A percentile compares a stretch with the other conserved stretches of the same genome.
Conservation (phyloP, 1,140 invertebrate species). For the Drosophila leontia region DNA sequence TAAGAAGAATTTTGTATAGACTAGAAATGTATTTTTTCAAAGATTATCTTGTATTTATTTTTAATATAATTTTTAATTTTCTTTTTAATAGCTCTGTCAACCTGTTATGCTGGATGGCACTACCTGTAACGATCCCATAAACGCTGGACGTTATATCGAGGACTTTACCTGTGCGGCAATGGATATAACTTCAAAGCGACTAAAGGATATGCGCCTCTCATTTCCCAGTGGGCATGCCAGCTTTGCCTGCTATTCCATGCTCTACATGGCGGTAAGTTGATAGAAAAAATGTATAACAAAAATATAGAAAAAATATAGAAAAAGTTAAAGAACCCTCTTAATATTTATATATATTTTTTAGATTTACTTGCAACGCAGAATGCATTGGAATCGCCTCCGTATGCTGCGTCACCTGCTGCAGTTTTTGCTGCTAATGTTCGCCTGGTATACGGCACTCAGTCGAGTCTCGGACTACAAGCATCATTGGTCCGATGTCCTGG, state of each 20-base stretch:
- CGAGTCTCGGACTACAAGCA: conserved; percentile 98
- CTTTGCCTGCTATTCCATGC: conserved; percentile 92
- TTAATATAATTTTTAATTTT: too few relatives aligned
- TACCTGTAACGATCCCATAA: conserved; percentile 86
- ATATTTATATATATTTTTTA: conserved; percentile 76
- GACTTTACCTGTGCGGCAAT: conserved; percentile 87
- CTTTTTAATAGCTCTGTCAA: conserved; percentile 87
- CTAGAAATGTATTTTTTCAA: too few relatives aligned
- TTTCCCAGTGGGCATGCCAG: conserved; percentile 94
- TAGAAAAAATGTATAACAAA: too few relatives aligned
- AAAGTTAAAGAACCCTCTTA: neutral
- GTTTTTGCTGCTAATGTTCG: conserved; percentile 89
- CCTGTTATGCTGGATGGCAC: conserved; percentile 86
- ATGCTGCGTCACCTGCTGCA: conserved; percentile 91
- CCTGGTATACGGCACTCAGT: conserved; percentile 93
- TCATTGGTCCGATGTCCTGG: conserved; percentile 91
- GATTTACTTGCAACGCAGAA: conserved; percentile 93
- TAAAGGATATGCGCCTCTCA: conserved; percentile 91
- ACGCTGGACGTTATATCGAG: conserved; percentile 88
- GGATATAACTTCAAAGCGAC: conserved; percentile 85
- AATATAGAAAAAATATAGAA: neutral
- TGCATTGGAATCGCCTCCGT: conserved; percentile 90
- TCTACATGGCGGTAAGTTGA: conserved; percentile 90
- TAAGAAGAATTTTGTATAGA: too few relatives aligned
- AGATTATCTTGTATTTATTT: neutral